Base-by-base conservation (phyloP, 2,888 invertebrate species). In the Dryomyza anilis region DNA sequence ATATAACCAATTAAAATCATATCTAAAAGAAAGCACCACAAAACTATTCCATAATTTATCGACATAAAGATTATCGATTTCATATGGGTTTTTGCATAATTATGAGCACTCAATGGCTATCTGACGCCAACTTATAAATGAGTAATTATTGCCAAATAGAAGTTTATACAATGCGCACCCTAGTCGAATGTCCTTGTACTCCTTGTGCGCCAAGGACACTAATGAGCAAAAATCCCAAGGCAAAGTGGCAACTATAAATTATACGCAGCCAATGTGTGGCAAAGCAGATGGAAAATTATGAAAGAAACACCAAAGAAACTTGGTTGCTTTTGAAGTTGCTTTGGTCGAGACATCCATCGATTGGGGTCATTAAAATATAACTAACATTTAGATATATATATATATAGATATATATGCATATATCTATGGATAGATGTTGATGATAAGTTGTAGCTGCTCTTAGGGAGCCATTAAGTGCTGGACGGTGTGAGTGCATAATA, bases 41-140 rank as follows among this genome's bases (percentile, higher is more conserved):
- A 53, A 52, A 39, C 29, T 53, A 61, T 61, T 27, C 61, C 27
- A 43, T 58, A 65, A 72, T 71, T 73, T 72, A 70, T 70, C 67
- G 68, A 66, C 71, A 62, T 43, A 63, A 58, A 71, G 69, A 78
- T 80, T 79, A 79, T 79, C 79, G 76, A 78, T 78, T 70, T 68
- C 64, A 65, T 63, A 66, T 67, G 67, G 64, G 60, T 45, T 50
- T 33, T 16, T n/a, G 64, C 56, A 58, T 68, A 71, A 70, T 70
- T 69, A 67, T 46, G 25, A 48, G 25, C n/a, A 25, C 45, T 2
- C 10, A 1, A 25, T 25, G 16, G n/a, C 30, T 14, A 30, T 21
- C 1, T 27, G 61, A 52, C 46, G 46, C 27, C 60, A 43, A 53
- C 52, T 8, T 53, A 53, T 53, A 61, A 53, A 61, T 53, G 52